Conservation (phyloP, 1,140 invertebrate genomes). For the Sycophaga agraensis region DNA sequence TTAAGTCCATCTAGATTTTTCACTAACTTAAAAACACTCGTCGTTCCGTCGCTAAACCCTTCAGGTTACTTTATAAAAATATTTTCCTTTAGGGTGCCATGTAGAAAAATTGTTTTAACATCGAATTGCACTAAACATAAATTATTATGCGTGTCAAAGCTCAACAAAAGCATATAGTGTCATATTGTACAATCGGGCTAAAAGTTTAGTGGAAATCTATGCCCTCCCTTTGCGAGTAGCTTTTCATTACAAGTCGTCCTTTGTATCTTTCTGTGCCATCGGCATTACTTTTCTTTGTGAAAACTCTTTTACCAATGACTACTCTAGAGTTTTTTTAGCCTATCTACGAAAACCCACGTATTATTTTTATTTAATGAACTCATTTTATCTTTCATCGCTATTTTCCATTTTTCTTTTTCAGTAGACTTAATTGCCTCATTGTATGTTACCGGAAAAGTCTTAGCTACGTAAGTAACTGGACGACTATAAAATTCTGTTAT, state of each 20-base stretch:
- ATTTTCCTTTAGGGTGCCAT: constrained; percentile 42
- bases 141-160: not conserved
- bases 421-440: constrained; percentile 4
- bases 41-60: constrained; percentile 28
- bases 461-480: constrained; percentile 1
- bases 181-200: constrained; percentile 5
- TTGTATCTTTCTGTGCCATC: constrained; percentile 22
- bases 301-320: too few species aligned
- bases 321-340: too few species aligned
- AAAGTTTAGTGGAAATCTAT: constrained; percentile 26
- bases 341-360: too few species aligned
- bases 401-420: not conserved
- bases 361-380: not conserved
- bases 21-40: constrained; percentile 27
- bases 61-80: constrained; percentile 46
- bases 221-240: constrained; percentile 20
- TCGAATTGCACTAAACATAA: constrained; percentile 40
- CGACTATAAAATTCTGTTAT: constrained; percentile 18
- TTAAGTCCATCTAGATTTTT: constrained; percentile 40
- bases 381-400: constrained; percentile 4
- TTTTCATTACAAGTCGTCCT: constrained; percentile 15
- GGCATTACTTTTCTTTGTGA: not conserved
- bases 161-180: constrained; percentile 1
- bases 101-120: constrained; percentile 44
- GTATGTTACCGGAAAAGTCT: constrained; percentile 4